Percentiles rank a stretch among this genome's conserved stretches.
phyloP scores from a whole-genome alignment of 2,888 invertebrate species.

The Eremobia ochroleuca region DNA sequence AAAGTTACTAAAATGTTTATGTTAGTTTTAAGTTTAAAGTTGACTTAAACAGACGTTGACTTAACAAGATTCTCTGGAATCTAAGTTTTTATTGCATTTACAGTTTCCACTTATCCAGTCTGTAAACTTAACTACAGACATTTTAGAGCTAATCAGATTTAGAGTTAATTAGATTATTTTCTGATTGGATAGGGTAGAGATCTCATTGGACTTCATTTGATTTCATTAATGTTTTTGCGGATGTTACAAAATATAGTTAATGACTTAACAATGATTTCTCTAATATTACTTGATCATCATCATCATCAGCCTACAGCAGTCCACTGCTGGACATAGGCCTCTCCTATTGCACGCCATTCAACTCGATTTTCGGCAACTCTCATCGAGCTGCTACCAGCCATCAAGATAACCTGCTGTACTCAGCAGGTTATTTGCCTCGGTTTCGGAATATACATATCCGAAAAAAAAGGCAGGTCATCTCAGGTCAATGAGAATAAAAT shows the following conservation, averaged over 20 bases:
- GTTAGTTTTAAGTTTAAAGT: conserved; percentile 55
- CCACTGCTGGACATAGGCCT: too few relatives aligned
- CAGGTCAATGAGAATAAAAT: conserved; percentile 3
- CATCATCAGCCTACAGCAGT: too few relatives aligned
- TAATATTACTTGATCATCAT: too few relatives aligned
- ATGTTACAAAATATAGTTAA: too few relatives aligned
- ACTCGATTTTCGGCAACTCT: too few relatives aligned
- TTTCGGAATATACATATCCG: too few relatives aligned
- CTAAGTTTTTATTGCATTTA: conserved; percentile 48
- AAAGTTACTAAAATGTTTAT: conserved; percentile 63
- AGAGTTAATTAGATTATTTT: conserved; percentile 11
- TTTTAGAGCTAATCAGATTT: conserved; percentile 14
- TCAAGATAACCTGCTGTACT: conserved; percentile 1
- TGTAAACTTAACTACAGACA: conserved; percentile 19
- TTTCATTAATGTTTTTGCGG: too few relatives aligned
- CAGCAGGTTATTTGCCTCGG: too few relatives aligned
- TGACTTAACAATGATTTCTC: too few relatives aligned
- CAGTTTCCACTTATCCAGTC: conserved; percentile 24
- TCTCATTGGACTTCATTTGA: too few relatives aligned
- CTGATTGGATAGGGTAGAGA: background rate
- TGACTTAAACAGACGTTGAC: conserved; percentile 48
- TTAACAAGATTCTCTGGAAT: conserved; percentile 49
- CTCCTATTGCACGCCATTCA: too few relatives aligned
- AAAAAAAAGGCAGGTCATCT: conserved; percentile 3
- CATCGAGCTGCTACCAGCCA: too few relatives aligned